phyloP scores from a whole-genome alignment of 2,888 invertebrate species.

The Dinocampus coccinellae region DNA sequence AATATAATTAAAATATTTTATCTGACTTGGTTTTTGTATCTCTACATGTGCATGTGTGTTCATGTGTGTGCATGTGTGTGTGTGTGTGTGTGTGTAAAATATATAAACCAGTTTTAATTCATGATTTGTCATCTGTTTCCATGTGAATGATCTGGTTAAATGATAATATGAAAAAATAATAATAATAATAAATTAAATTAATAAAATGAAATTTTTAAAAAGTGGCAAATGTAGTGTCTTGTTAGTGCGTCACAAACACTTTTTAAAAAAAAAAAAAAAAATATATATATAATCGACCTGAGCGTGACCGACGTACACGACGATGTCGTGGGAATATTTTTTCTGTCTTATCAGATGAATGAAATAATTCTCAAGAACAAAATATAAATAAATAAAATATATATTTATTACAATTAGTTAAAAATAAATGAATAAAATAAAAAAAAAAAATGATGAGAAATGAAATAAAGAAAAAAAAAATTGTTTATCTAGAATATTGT shows the following conservation, averaged over 20 bases:
- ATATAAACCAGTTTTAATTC: constrained; percentile 49
- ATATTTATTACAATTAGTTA: too few species aligned
- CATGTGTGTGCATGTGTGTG: too few species aligned
- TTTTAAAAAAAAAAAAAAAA: constrained; percentile 56
- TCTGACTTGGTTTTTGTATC: too few species aligned
- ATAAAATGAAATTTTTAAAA: too few species aligned
- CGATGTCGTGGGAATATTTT: constrained; percentile 18
- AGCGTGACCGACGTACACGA: constrained; percentile 28
- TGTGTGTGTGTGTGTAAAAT: neutral
- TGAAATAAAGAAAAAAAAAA: too few species aligned
- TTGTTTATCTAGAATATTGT: constrained; percentile 53
- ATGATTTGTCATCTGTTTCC: constrained; percentile 65
- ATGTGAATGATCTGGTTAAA: constrained; percentile 58
- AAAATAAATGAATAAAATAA: neutral
- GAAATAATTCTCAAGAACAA: neutral
- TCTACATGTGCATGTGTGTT: too few species aligned
- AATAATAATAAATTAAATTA: too few species aligned
- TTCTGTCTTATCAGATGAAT: neutral
- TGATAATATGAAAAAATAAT: constrained; percentile 64
- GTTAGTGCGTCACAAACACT: constrained; percentile 58
- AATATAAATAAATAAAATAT: neutral
- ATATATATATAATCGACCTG: constrained; percentile 44
- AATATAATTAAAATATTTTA: too few species aligned
- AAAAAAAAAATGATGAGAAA: neutral
- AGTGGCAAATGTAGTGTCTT: constrained; percentile 66